Percentiles rank a stretch among this genome's conserved stretches.
Evolutionary conservation across 2,113 vertebrate species (phyloP).

Genomic region (Scytalopus superciliaris): DNA sequence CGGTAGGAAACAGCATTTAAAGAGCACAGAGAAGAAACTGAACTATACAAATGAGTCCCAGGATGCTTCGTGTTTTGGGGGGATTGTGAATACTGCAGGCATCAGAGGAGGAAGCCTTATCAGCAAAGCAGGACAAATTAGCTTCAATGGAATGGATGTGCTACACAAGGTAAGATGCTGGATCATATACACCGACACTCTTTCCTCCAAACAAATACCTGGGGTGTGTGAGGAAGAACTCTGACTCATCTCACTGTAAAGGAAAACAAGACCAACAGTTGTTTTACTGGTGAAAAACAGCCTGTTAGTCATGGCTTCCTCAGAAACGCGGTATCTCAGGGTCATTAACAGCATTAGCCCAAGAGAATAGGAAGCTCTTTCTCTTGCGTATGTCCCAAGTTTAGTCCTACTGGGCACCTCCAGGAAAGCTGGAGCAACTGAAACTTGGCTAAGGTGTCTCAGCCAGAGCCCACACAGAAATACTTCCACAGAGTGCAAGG

Average conservation of each 20-base stretch:
- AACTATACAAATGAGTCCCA: neutral
- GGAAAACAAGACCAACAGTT: neutral
- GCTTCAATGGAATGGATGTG: neutral
- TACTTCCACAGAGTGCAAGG: neutral
- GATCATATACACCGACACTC: neutral
- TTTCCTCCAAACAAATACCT: neutral
- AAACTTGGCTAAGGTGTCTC: neutral
- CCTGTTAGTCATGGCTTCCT: neutral
- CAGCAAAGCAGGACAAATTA: neutral
- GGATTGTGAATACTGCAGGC: neutral
- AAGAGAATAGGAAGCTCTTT: neutral
- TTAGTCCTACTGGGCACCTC: neutral
- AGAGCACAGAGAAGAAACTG: neutral
- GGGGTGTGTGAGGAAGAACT: neutral
- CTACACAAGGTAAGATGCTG: neutral
- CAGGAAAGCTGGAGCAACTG: neutral
- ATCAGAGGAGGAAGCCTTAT: neutral
- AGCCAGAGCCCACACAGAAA: neutral
- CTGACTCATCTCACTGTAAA: neutral
- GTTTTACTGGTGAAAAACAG: neutral
- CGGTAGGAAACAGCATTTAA: neutral
- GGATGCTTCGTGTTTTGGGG: neutral
- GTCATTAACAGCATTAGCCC: neutral
- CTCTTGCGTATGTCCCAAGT: neutral
- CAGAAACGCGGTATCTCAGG: neutral